Percentiles rank a stretch among this genome's conserved stretches.
Evolutionary conservation across 2,113 vertebrate genomes (phyloP).

Genomic region (Vimba vimba): DNA sequence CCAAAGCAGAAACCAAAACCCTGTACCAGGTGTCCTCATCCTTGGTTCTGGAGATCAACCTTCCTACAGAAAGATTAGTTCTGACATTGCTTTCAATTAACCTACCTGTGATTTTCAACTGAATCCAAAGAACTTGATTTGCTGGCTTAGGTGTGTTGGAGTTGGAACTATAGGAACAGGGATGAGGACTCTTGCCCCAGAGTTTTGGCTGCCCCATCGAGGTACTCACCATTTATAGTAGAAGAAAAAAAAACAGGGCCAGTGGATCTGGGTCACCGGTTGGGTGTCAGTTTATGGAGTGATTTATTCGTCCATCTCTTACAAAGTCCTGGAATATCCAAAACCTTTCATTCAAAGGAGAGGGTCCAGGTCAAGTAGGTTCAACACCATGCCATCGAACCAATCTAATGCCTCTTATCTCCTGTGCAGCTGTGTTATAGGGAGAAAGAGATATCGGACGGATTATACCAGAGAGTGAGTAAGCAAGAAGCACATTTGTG

Average conservation of each 20-base stretch:
- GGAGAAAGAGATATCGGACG: not conserved
- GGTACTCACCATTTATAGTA: not conserved
- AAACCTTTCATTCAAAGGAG: not conserved
- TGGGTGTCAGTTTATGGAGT: not conserved
- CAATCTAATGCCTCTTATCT: not conserved
- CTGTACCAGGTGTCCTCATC: not conserved
- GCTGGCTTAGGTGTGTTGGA: not conserved
- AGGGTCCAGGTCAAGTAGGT: not conserved
- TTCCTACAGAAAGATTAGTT: not conserved
- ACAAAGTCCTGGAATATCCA: not conserved
- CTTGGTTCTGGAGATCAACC: not conserved
- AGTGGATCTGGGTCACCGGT: not conserved
- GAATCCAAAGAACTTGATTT: not conserved
- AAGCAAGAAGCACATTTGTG: conserved; percentile 25
- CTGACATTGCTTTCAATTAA: not conserved
- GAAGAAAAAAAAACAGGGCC: not conserved
- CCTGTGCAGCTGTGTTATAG: not conserved
- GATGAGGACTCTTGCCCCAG: not conserved
- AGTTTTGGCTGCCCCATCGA: not conserved
- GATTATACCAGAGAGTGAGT: not conserved
- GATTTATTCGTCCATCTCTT: not conserved
- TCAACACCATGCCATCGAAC: not conserved
- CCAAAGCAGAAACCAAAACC: not conserved
- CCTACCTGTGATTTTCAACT: not conserved
- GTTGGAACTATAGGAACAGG: not conserved